Conservation (phyloP, 1,140 invertebrate genomes). For the Meloidogyne hapla region DNA sequence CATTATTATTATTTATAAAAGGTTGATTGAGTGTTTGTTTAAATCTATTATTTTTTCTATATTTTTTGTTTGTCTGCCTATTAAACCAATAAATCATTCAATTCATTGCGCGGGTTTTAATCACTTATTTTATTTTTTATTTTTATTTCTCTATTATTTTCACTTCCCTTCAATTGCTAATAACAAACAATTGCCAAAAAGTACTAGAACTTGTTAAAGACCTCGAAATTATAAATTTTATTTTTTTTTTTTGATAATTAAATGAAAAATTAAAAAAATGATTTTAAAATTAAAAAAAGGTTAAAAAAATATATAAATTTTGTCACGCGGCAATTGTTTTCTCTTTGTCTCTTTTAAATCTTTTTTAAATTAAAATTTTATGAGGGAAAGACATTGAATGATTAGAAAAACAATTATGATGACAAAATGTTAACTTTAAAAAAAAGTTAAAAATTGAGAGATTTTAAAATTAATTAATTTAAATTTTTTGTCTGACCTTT, state of each 20-base stretch:
- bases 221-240: neutral
- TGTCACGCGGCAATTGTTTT: constrained; percentile 1
- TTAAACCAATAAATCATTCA: neutral
- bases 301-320: neutral
- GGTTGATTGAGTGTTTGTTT: neutral
- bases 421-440: neutral
- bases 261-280: neutral
- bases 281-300: too few species aligned
- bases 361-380: neutral
- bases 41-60: neutral
- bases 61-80: neutral
- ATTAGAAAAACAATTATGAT: neutral
- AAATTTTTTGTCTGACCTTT: neutral
- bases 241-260: neutral
- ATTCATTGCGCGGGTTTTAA: neutral
- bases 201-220: neutral
- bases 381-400: neutral
- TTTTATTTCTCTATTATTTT: neutral
- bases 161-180: neutral
- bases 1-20: neutral
- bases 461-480: neutral
- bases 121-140: neutral
- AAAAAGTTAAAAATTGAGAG: neutral
- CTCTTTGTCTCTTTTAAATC: neutral
- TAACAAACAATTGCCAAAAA: constrained; percentile 1